A percentile compares a stretch with the other conserved stretches of the same genome.
phyloP scores from a whole-genome alignment of 2,797 vertebrate genomes.

The Gadopsis marmoratus region DNA sequence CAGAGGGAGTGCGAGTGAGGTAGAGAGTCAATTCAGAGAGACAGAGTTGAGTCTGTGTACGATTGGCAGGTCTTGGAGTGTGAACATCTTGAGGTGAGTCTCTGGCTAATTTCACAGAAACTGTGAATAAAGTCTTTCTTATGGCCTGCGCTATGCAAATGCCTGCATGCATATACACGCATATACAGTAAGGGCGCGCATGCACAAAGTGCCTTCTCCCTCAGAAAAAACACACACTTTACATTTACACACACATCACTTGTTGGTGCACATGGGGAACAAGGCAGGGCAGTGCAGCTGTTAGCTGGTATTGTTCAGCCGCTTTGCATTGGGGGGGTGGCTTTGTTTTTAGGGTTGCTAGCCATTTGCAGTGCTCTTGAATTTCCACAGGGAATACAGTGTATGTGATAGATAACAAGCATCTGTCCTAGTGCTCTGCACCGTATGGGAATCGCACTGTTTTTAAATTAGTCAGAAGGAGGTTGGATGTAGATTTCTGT shows the following conservation, averaged over 20 bases:
- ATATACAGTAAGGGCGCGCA: conserved; percentile 22
- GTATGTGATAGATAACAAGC: conserved; percentile 64
- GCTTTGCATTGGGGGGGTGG: conserved; percentile 53
- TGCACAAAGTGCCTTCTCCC: conserved; percentile 31
- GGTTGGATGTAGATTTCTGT: conserved; percentile 33
- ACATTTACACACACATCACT: conserved; percentile 62
- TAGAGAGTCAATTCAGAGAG: conserved; percentile 47
- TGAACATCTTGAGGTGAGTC: conserved; percentile 72
- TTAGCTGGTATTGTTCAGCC: conserved; percentile 69
- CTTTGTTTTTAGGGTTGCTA: conserved; percentile 61
- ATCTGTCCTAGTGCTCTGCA: conserved; percentile 65
- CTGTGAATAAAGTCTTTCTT: conserved; percentile 80
- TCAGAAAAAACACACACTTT: conserved; percentile 40
- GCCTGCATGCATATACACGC: conserved; percentile 32
- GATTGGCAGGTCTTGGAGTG: conserved; percentile 65
- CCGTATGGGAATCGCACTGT: conserved; percentile 13
- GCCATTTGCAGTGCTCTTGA: conserved; percentile 50
- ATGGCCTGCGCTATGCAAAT: conserved; percentile 60
- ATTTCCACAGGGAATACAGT: conserved; percentile 52
- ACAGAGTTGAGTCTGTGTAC: conserved; percentile 73
- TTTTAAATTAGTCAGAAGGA: conserved; percentile 33
- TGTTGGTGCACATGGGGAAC: conserved; percentile 49
- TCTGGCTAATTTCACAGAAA: conserved; percentile 65
- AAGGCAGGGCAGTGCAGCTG: conserved; percentile 71
- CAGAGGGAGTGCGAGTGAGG: conserved; percentile 35